Base-by-base conservation (phyloP, 2,888 invertebrate species). In the Rhyacophila evoluta region DNA sequence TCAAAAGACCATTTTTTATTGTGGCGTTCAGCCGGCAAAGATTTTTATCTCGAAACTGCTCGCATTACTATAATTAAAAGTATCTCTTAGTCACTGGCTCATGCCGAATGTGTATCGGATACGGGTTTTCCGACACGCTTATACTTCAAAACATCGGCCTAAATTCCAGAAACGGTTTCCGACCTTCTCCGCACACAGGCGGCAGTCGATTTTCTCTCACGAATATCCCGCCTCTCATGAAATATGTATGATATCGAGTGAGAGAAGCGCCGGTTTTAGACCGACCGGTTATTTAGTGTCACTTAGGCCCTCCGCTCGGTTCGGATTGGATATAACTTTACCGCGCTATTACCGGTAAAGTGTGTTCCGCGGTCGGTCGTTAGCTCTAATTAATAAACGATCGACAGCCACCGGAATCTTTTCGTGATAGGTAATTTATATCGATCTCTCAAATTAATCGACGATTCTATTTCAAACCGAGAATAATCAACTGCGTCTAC, bases 231-330 rank as follows among this genome's bases (percentile, higher is more conserved):
- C 15, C 6, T 25, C 55, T 55, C 55, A 55, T 55, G 55, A 55
- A 55, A 55, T 55, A 55, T 55, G 55, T 12, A 55, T 55, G 55
- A 55, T 55, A 55, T 55, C 25, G 25, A 6, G 55, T 19, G 55
- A 19, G 55, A 25, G 55, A 1, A 25, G 55, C 55, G 15, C 25
- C 55, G 19, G 55, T 55, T 55, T 55, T 55, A 55, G 55, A 55
- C 10, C 55, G 55, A 19, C 6, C 55, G 55, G 55, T 55, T 55
- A 55, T 55, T 55, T 55, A 55, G 55, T 55, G 55, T 55, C 55
- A 55, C 55, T 55, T 55, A 25, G 55, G 19, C 55, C 25, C 25
- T 25, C 15, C 15, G 39, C 39, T 6, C 39, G 15, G 15, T 39
- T 15, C 19, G 25, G 25, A 55, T 55, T 55, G 55, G 55, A 55